These are phyloP conservation scores for Drosophila anomalipes DNA, from an alignment of 2,888 invertebrate species.

Conservation along the genomic window DNA sequence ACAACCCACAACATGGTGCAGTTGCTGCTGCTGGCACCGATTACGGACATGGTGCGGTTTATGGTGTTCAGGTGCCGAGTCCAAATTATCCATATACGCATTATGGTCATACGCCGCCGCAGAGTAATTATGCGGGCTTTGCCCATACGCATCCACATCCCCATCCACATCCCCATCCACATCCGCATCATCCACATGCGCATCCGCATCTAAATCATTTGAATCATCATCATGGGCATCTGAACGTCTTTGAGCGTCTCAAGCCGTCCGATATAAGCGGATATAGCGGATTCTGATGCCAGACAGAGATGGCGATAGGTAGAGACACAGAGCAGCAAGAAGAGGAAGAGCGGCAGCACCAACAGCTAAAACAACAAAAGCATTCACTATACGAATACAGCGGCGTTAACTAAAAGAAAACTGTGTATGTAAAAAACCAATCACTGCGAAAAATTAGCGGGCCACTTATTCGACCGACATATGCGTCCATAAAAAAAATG, in stretches of 20 bases:
- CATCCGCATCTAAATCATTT: slow-evolving; percentile 62
- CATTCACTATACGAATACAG: slow-evolving; percentile 13
- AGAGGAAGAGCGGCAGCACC: slow-evolving; percentile 2
- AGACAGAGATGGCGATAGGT: background rate
- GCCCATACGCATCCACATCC: slow-evolving; percentile 34
- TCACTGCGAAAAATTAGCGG: background rate
- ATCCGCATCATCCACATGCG: background rate
- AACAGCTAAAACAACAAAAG: background rate
- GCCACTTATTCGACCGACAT: background rate
- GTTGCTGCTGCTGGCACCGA: slow-evolving; percentile 35
- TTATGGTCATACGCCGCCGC: slow-evolving; percentile 74
- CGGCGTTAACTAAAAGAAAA: slow-evolving; percentile 6
- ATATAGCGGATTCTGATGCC: slow-evolving; percentile 86
- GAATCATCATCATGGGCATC: slow-evolving; percentile 76
- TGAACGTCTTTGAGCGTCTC: slow-evolving; percentile 86
- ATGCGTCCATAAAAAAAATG: background rate
- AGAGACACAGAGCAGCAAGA: background rate
- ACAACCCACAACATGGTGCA: slow-evolving; percentile 78
- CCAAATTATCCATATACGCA: slow-evolving; percentile 89
- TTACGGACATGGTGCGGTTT: slow-evolving; percentile 46
- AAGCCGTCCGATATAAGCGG: slow-evolving; percentile 86
- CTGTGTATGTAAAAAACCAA: background rate
- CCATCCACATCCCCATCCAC: slow-evolving; percentile 25
- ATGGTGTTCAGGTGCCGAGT: slow-evolving; percentile 87
- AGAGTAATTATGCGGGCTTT: slow-evolving; percentile 65